Conservation (phyloP, 1,140 invertebrate genomes). For the Sitodiplosis mosellana region DNA sequence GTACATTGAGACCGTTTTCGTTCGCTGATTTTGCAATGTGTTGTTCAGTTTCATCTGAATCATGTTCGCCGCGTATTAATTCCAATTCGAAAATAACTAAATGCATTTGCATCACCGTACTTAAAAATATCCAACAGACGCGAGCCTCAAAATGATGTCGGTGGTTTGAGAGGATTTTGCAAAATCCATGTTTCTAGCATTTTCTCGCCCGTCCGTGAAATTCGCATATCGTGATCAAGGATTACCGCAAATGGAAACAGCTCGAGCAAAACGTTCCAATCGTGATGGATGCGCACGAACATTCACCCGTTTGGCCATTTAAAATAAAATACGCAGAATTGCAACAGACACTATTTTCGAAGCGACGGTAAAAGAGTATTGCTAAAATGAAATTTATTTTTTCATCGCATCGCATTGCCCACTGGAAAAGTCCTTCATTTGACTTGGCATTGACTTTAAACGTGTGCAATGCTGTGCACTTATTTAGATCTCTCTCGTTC, state of each 20-base stretch:
- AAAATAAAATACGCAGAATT: slow-evolving; percentile 3
- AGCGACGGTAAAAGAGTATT: too few species aligned
- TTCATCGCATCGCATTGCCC: too few species aligned
- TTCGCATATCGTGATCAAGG: slow-evolving; percentile 20
- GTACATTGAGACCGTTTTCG: not conserved
- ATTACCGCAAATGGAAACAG: slow-evolving; percentile 48
- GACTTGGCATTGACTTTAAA: too few species aligned
- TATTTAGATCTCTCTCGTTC: too few species aligned
- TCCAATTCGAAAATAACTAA: slow-evolving; percentile 61
- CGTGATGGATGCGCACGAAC: slow-evolving; percentile 29
- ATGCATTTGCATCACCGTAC: slow-evolving; percentile 43
- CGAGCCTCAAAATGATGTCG: slow-evolving; percentile 22
- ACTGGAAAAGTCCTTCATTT: too few species aligned
- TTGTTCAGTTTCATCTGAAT: not conserved
- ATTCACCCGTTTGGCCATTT: slow-evolving; percentile 30
- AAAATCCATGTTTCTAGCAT: slow-evolving; percentile 50
- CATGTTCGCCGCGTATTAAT: slow-evolving; percentile 28
- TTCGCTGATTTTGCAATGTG: not conserved
- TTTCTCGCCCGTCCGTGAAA: slow-evolving; percentile 40
- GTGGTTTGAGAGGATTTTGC: slow-evolving; percentile 9
- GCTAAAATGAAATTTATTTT: too few species aligned
- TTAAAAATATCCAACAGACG: slow-evolving; percentile 45
- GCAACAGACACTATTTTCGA: too few species aligned
- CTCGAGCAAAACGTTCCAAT: slow-evolving; percentile 39
- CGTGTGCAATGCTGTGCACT: too few species aligned